Conservation (phyloP, 2,888 invertebrate species). For the Campaea margaritaria region DNA sequence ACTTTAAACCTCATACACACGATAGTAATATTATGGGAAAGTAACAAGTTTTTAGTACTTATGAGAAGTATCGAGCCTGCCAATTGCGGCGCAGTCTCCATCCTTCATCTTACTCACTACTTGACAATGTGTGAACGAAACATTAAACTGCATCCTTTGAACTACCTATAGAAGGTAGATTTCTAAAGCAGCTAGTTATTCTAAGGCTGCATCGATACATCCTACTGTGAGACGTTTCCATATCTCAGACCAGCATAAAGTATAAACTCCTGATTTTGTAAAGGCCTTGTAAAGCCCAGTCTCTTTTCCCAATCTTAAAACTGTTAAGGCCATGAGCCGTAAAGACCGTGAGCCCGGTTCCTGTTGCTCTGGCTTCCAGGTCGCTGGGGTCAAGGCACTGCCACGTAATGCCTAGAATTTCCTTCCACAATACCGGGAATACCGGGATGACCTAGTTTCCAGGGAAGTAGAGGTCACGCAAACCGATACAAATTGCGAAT, state of each 20-base stretch:
- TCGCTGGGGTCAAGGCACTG: slow-evolving; percentile 28
- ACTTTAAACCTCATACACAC: too few relatives aligned
- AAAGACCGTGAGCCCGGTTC: slow-evolving; percentile 5
- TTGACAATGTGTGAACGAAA: too few relatives aligned
- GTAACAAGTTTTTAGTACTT: too few relatives aligned
- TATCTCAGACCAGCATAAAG: neutral
- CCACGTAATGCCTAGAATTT: slow-evolving; percentile 14
- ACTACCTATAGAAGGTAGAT: too few relatives aligned
- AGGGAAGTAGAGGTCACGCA: neutral
- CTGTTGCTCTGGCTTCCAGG: slow-evolving; percentile 20
- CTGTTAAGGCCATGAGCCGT: slow-evolving; percentile 10
- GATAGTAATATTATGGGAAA: too few relatives aligned
- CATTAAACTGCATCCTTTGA: too few relatives aligned
- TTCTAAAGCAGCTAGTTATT: too few relatives aligned
- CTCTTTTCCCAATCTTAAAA: slow-evolving; percentile 6
- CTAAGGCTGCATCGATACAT: too few relatives aligned
- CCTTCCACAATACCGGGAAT: slow-evolving; percentile 3
- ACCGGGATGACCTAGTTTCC: slow-evolving; percentile 24
- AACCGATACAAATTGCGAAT: slow-evolving; percentile 3
- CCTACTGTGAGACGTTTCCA: too few relatives aligned
- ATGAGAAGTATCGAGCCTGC: too few relatives aligned
- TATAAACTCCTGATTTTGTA: neutral
- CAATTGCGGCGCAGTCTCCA: too few relatives aligned
- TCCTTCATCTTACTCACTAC: too few relatives aligned
- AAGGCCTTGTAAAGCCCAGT: neutral